A percentile compares a stretch with the other conserved stretches of the same genome.
Evolutionary conservation across 53 echinoderm and acorn worm species (phyloP).

Genomic region (Zoroaster sp.): DNA sequence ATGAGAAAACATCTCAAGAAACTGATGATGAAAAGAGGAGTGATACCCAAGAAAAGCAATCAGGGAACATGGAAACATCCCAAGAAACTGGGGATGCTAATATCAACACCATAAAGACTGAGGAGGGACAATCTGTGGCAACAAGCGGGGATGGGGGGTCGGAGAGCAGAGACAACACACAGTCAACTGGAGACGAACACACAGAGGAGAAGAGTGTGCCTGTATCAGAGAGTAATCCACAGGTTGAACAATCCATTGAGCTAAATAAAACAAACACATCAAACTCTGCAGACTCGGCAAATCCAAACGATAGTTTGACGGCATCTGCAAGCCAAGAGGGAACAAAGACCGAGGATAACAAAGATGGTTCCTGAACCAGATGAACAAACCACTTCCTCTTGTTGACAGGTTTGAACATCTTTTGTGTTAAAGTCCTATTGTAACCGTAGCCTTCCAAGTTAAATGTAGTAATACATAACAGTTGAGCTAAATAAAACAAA

Average conservation of each 20-base stretch:
- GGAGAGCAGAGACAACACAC: background rate
- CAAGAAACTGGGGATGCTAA: background rate
- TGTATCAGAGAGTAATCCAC: background rate
- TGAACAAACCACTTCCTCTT: background rate
- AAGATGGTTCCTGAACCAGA: background rate
- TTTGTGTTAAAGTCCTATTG: background rate
- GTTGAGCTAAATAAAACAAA: background rate
- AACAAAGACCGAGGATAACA: background rate
- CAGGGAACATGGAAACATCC: background rate
- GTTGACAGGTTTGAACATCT: background rate
- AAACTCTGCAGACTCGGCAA: background rate
- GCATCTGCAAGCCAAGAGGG: background rate
- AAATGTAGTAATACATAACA: too few species aligned
- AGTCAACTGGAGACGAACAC: background rate
- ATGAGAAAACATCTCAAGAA: background rate
- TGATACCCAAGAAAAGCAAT: background rate
- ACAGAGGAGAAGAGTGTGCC: background rate
- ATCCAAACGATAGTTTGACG: background rate
- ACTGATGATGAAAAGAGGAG: background rate
- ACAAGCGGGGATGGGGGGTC: background rate
- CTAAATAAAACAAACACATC: background rate
- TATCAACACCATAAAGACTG: background rate
- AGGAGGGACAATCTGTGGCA: background rate
- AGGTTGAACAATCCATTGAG: background rate
- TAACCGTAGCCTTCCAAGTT: too few species aligned